Evolutionary conservation across 2,113 vertebrate genomes (phyloP).

Genomic region (Sarotherodon lohbergeri): DNA sequence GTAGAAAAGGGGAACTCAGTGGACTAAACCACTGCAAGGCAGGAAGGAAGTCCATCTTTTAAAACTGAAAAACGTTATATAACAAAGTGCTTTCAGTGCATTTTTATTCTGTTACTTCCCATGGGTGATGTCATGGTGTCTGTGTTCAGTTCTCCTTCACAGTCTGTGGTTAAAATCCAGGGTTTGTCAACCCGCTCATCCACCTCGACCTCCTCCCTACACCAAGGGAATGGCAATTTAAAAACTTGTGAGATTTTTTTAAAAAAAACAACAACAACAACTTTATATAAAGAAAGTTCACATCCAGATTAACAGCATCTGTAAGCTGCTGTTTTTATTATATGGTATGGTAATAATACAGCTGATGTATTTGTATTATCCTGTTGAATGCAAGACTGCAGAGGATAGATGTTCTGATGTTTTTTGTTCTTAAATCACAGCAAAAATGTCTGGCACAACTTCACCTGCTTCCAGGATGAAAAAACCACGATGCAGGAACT

Average conservation of each 20-base stretch:
- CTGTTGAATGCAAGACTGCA: background rate
- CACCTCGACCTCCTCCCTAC: background rate
- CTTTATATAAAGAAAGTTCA: background rate
- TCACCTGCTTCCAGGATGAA: too few relatives aligned
- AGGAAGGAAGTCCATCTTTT: background rate
- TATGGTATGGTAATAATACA: background rate
- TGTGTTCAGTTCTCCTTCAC: background rate
- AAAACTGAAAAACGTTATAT: background rate
- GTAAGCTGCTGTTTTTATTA: background rate
- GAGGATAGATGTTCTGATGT: background rate
- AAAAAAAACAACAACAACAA: background rate
- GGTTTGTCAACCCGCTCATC: background rate
- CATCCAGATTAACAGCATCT: background rate
- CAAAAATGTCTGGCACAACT: too few relatives aligned
- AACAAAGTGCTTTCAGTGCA: background rate
- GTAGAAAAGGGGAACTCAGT: background rate
- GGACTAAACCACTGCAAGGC: background rate
- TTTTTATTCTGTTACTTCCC: background rate
- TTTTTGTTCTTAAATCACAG: too few relatives aligned
- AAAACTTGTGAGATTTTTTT: background rate
- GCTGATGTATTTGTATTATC: background rate
- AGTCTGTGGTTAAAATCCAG: background rate
- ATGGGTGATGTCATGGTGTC: background rate
- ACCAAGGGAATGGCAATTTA: background rate
- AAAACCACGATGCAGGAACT: too few relatives aligned